Percentiles rank a stretch among this genome's conserved stretches.
Evolutionary conservation across 1,140 invertebrate genomes (phyloP).

Genomic region (Dreissena rostriformis): DNA sequence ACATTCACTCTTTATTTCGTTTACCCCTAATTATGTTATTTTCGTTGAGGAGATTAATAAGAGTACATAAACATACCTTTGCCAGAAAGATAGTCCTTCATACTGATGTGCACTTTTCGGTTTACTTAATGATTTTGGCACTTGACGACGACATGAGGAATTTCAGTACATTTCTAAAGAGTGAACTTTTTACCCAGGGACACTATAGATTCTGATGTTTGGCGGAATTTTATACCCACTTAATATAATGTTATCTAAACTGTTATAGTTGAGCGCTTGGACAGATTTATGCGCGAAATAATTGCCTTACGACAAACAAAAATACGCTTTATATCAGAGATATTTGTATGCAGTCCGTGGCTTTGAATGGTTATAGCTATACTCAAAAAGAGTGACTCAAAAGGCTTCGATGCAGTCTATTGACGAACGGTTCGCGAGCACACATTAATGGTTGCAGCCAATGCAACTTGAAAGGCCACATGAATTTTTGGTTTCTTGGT

Average conservation of each 20-base stretch:
- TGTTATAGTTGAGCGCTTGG: background rate
- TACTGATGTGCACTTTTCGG: no score
- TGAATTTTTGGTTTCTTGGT: no score
- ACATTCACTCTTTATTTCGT: no score
- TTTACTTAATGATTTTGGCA: no score
- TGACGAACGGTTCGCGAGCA: no score
- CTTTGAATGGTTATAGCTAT: constrained; percentile 14
- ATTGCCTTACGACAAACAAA: constrained; percentile 47
- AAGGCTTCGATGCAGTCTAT: background rate
- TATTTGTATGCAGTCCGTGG: background rate
- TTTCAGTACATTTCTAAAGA: no score
- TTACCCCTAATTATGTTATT: no score
- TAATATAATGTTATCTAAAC: constrained; percentile 49
- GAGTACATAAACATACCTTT: no score
- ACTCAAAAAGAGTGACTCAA: constrained; percentile 6
- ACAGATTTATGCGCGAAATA: constrained; percentile 51
- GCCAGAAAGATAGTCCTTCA: no score
- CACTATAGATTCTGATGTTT: background rate
- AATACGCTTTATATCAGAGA: constrained; percentile 44
- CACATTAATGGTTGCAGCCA: no score
- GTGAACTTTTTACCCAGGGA: constrained; percentile 19
- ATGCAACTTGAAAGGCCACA: no score
- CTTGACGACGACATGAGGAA: background rate
- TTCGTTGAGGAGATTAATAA: no score
- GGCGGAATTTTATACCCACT: constrained; percentile 49